Percentiles rank a stretch among this genome's conserved stretches.
phyloP scores from a whole-genome alignment of 2,888 invertebrate species.

The Epirrhoe tristata region DNA sequence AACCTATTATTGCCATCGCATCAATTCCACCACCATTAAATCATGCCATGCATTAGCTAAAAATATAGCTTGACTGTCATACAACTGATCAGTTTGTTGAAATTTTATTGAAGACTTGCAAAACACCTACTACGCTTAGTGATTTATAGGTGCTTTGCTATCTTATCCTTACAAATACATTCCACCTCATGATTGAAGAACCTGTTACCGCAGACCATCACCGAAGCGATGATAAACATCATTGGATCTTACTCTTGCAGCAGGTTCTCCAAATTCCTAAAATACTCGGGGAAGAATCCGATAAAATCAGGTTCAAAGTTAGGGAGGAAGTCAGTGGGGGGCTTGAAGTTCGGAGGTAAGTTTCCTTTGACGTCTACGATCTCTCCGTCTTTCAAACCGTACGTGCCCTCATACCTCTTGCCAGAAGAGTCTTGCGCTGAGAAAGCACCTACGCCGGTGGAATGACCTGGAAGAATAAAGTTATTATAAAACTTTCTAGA shows the following conservation, averaged over 20 bases:
- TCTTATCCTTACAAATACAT: slow-evolving; percentile 6
- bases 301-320: slow-evolving; percentile 51
- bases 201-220: slow-evolving; percentile 54
- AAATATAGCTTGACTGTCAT: not conserved
- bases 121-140: not conserved
- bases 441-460: slow-evolving; percentile 65
- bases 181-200: slow-evolving; percentile 31
- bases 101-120: not conserved
- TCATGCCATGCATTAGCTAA: slow-evolving; percentile 1
- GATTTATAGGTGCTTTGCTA: not conserved
- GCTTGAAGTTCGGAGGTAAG: slow-evolving; percentile 42
- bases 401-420: slow-evolving; percentile 77
- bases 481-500: not conserved
- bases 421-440: slow-evolving; percentile 72
- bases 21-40: not conserved
- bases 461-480: slow-evolving; percentile 35
- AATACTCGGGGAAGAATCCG: slow-evolving; percentile 70
- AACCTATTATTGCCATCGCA: not conserved
- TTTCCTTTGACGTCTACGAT: slow-evolving; percentile 47
- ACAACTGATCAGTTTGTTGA: not conserved
- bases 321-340: slow-evolving; percentile 33
- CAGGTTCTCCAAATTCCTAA: slow-evolving; percentile 67
- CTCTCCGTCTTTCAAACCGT: slow-evolving; percentile 62
- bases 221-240: slow-evolving; percentile 62
- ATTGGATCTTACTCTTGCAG: slow-evolving; percentile 72